Conservation (phyloP, 2,888 invertebrate species). For the Lycophotia porphyrea region DNA sequence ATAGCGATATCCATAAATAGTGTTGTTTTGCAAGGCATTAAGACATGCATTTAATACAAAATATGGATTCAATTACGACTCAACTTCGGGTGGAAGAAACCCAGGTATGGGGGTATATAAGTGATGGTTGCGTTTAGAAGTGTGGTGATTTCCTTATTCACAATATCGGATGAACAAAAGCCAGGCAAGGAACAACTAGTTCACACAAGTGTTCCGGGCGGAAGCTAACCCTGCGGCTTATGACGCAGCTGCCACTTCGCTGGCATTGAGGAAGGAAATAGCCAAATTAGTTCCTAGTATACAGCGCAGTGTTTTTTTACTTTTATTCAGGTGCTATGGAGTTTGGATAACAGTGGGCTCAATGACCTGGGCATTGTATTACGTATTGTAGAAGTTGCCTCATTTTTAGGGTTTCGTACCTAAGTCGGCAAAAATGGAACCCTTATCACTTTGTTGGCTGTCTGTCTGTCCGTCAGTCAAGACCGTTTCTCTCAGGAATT, state of each 20-base stretch:
- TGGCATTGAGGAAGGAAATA: not conserved
- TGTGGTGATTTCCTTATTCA: not conserved
- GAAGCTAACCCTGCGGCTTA: not conserved
- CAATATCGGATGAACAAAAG: constrained; percentile 4
- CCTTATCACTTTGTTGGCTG: no score
- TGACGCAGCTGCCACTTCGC: not conserved
- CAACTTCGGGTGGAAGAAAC: not conserved
- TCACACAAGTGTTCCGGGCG: constrained; percentile 3
- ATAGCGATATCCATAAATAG: not conserved
- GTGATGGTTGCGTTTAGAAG: not conserved
- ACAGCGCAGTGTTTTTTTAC: not conserved
- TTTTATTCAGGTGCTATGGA: not conserved
- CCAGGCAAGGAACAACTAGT: not conserved
- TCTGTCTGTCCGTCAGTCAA: no score
- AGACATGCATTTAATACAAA: not conserved
- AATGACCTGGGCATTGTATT: not conserved
- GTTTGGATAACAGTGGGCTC: not conserved
- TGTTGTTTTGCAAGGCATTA: not conserved
- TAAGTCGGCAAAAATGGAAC: no score
- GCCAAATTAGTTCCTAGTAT: not conserved
- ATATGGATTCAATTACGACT: not conserved
- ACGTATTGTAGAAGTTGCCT: not conserved
- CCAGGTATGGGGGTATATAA: not conserved
- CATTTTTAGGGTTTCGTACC: no score
- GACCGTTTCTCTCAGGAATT: no score